These are phyloP conservation scores for Phasianus colchicus DNA, from an alignment of 2,113 vertebrate genomes.

Conservation along the genomic window DNA sequence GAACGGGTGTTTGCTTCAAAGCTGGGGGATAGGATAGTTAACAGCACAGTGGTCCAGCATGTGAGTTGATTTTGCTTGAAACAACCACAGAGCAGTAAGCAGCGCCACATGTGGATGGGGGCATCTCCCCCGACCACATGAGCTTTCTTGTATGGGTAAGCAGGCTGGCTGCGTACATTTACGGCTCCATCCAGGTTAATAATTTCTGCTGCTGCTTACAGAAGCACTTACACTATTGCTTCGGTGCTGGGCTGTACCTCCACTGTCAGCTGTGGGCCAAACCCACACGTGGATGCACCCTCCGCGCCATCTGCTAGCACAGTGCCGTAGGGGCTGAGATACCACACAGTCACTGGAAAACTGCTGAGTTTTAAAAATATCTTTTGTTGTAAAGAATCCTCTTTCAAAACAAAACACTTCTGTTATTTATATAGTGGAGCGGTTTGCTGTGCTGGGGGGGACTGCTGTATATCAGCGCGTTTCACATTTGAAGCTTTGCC, in stretches of 20 bases:
- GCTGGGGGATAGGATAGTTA: rapidly evolving
- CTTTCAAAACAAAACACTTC: neutral
- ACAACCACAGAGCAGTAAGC: neutral
- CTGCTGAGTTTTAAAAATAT: neutral
- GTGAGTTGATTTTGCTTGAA: neutral
- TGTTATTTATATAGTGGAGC: neutral
- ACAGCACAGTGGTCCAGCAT: rapidly evolving
- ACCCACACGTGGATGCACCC: neutral
- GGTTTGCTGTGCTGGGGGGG: neutral
- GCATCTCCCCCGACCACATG: neutral
- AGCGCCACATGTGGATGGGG: neutral
- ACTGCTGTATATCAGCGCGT: neutral
- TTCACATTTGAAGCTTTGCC: neutral
- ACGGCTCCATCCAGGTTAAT: neutral
- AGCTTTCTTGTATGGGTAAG: neutral
- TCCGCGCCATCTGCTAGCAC: neutral
- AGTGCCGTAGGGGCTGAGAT: neutral
- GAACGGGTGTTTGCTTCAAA: neutral
- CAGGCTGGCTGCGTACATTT: neutral
- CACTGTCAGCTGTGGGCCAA: neutral
- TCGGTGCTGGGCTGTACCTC: neutral
- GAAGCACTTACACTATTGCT: neutral
- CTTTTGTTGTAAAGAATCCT: neutral
- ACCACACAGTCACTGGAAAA: neutral
- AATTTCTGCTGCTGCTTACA: neutral